Evolutionary conservation across 2,113 vertebrate species (phyloP).

Genomic region (Melospiza melodia): DNA sequence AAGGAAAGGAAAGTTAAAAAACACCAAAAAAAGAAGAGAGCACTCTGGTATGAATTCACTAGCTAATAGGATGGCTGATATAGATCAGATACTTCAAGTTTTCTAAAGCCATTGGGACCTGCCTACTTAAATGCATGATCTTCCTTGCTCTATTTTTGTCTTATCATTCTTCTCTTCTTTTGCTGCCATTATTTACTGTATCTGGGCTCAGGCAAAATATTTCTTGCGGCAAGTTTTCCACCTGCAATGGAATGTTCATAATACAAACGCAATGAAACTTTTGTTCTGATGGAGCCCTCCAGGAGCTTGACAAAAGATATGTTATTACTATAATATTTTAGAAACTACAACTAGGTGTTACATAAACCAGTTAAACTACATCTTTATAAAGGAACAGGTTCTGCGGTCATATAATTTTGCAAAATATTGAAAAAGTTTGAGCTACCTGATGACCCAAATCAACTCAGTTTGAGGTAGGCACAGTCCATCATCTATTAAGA

Average conservation of each 20-base stretch:
- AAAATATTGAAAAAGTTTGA: neutral
- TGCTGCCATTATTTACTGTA: neutral
- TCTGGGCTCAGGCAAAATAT: neutral
- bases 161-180: neutral
- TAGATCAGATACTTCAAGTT: neutral
- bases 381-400: neutral
- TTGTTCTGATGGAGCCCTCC: neutral
- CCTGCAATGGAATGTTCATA: neutral
- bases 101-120: neutral
- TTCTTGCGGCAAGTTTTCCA: neutral
- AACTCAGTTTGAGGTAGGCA: neutral
- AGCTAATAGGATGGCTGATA: neutral
- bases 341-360: neutral
- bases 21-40: neutral
- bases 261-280: neutral
- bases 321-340: neutral
- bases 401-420: neutral
- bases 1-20: neutral
- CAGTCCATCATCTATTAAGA: neutral
- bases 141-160: neutral
- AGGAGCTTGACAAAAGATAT: neutral
- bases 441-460: neutral
- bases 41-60: neutral
- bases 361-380: neutral
- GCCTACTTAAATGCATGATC: neutral